phyloP scores from a whole-genome alignment of 1,140 invertebrate species.

The Drosophila yakuba region DNA sequence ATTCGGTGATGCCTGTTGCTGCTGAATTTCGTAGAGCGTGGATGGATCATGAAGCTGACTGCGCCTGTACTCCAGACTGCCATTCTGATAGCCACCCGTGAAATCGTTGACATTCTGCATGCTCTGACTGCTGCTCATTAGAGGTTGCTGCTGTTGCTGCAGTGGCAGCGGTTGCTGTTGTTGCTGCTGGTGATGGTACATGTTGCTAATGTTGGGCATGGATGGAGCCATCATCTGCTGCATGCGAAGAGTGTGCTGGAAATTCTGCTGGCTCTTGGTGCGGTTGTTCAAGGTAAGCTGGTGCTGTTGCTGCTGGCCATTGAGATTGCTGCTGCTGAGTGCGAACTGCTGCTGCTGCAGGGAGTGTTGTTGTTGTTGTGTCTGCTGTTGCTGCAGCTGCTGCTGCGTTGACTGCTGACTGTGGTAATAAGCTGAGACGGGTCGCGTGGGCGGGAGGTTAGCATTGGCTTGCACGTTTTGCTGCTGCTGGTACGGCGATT shows the following conservation, averaged over 20 bases:
- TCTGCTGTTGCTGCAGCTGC: conserved; percentile 63
- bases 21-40: conserved; percentile 69
- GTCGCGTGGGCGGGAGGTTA: conserved; percentile 72
- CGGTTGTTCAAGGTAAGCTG: conserved; percentile 77
- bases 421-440: conserved; percentile 79
- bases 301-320: conserved; percentile 51
- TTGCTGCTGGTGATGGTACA: conserved; percentile 77
- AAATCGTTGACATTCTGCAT: conserved; percentile 85
- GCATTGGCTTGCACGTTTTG: conserved; percentile 55
- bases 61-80: conserved; percentile 66
- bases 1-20: conserved; percentile 66
- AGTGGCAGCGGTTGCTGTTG: conserved; percentile 36
- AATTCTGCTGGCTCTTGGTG: conserved; percentile 73
- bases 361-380: conserved; percentile 70
- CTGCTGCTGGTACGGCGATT: conserved; percentile 58
- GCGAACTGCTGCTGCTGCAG: conserved; percentile 70
- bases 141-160: conserved; percentile 39
- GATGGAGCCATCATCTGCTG: conserved; percentile 84
- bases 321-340: conserved; percentile 67
- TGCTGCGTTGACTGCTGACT: conserved; percentile 67
- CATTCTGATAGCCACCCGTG: conserved; percentile 63
- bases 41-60: conserved; percentile 69
- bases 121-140: conserved; percentile 80
- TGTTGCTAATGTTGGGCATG: conserved; percentile 84
- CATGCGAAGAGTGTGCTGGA: conserved; percentile 79